Conservation (phyloP, 2,888 invertebrate species). For the Zaprionus lineosus region DNA sequence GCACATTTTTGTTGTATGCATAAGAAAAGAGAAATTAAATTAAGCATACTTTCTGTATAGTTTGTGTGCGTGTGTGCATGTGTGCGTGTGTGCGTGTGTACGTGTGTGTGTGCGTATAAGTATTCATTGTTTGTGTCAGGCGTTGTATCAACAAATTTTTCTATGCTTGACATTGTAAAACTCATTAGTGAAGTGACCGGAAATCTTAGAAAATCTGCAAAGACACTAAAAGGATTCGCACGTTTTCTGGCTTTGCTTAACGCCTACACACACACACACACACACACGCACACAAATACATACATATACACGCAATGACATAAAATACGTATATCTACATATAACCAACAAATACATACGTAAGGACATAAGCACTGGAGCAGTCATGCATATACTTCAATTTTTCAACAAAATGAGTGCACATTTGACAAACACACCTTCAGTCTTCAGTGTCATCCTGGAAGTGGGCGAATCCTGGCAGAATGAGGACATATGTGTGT, state of each 20-base stretch:
- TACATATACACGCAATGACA: background rate
- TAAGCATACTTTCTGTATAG: slow-evolving; percentile 41
- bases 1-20: slow-evolving; percentile 45
- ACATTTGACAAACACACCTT: slow-evolving; percentile 76
- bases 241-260: slow-evolving; percentile 37
- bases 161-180: slow-evolving; percentile 66
- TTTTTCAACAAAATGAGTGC: slow-evolving; percentile 76
- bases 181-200: slow-evolving; percentile 78
- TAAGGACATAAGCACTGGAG: slow-evolving; percentile 38
- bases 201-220: slow-evolving; percentile 72
- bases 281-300: slow-evolving; percentile 1
- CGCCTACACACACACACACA: slow-evolving; percentile 18
- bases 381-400: slow-evolving; percentile 77
- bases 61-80: slow-evolving; percentile 2
- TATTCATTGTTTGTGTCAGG: slow-evolving; percentile 41
- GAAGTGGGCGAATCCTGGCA: slow-evolving; percentile 52
- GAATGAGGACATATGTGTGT: slow-evolving; percentile 61
- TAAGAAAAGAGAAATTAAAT: slow-evolving; percentile 67
- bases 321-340: too few relatives aligned
- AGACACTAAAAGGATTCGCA: slow-evolving; percentile 59
- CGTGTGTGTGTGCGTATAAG: slow-evolving; percentile 14
- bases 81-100: slow-evolving; percentile 7
- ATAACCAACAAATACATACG: too few relatives aligned
- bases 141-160: slow-evolving; percentile 60
- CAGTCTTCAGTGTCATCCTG: slow-evolving; percentile 57